These are phyloP conservation scores for Xestia rhomboidea DNA, from an alignment of 2,888 invertebrate genomes.

Conservation along the genomic window DNA sequence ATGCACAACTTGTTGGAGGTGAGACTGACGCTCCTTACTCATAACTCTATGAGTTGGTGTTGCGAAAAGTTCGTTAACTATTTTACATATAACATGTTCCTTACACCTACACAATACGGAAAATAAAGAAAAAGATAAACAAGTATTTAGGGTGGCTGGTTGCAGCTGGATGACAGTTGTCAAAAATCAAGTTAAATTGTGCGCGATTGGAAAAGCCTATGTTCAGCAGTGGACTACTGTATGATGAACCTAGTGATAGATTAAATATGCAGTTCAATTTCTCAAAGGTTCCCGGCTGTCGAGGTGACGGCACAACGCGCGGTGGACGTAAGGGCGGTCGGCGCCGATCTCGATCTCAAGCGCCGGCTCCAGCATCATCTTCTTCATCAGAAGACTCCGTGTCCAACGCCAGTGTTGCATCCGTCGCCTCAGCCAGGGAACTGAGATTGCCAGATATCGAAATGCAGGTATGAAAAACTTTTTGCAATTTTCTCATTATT, in stretches of 20 bases:
- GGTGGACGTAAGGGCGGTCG: conserved; percentile 83
- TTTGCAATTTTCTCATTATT: background rate
- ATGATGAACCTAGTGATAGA: background rate
- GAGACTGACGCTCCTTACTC: conserved; percentile 9
- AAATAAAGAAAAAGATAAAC: background rate
- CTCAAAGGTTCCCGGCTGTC: conserved; percentile 82
- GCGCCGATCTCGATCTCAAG: conserved; percentile 85
- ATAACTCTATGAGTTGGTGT: background rate
- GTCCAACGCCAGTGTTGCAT: conserved; percentile 86
- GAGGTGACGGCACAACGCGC: conserved; percentile 76
- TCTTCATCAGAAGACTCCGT: conserved; percentile 85
- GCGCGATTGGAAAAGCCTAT: background rate
- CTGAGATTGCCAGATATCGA: conserved; percentile 84
- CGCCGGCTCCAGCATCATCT: conserved; percentile 85
- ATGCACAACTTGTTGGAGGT: conserved; percentile 92
- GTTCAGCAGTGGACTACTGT: background rate
- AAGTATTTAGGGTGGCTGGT: background rate
- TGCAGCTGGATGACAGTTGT: background rate
- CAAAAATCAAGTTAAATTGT: background rate
- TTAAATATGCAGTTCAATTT: background rate
- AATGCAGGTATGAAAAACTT: conserved; percentile 80
- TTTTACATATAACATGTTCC: background rate
- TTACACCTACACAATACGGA: background rate
- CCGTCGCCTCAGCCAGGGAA: conserved; percentile 86
- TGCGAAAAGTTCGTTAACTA: background rate